Evolutionary conservation across 2,888 invertebrate species (phyloP).

Genomic region (Syritta pipiens): DNA sequence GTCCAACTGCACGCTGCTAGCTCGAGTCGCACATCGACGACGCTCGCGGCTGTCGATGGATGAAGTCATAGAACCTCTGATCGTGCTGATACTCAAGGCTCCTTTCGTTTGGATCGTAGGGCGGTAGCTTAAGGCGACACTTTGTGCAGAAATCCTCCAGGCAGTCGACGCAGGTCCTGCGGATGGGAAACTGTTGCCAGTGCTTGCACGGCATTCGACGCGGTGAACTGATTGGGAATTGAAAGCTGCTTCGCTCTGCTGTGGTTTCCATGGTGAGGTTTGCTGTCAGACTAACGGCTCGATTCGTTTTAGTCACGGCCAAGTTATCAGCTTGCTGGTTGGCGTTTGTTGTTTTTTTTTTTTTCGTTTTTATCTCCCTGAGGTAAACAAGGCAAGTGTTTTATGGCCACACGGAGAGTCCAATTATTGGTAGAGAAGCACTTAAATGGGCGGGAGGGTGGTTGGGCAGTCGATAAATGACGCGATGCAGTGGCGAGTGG

Average conservation of each 20-base stretch:
- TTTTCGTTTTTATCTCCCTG: conserved; percentile 27
- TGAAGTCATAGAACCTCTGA: conserved; percentile 50
- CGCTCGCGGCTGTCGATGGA: conserved; percentile 36
- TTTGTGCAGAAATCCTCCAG: conserved; percentile 49
- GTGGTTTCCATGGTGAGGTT: conserved; percentile 44
- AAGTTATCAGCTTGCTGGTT: conserved; percentile 22
- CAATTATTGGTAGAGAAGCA: no score
- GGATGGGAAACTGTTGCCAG: conserved; percentile 57
- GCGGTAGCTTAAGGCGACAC: conserved; percentile 37
- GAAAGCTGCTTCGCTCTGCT: conserved; percentile 24
- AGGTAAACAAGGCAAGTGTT: conserved; percentile 28
- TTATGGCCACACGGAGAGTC: no score
- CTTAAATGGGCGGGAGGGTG: background rate
- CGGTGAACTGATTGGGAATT: conserved; percentile 47
- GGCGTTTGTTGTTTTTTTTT: no score
- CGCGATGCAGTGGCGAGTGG: background rate
- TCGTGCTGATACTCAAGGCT: conserved; percentile 54
- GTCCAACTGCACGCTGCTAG: conserved; percentile 2
- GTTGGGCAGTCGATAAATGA: background rate
- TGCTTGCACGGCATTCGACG: conserved; percentile 58
- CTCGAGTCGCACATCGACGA: conserved; percentile 16
- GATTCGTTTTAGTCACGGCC: background rate
- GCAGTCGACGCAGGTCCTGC: conserved; percentile 36
- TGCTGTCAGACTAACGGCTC: conserved; percentile 52
- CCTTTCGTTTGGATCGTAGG: conserved; percentile 38